Evolutionary conservation across 2,797 vertebrate species (phyloP).

Genomic region (Coreius guichenoti): DNA sequence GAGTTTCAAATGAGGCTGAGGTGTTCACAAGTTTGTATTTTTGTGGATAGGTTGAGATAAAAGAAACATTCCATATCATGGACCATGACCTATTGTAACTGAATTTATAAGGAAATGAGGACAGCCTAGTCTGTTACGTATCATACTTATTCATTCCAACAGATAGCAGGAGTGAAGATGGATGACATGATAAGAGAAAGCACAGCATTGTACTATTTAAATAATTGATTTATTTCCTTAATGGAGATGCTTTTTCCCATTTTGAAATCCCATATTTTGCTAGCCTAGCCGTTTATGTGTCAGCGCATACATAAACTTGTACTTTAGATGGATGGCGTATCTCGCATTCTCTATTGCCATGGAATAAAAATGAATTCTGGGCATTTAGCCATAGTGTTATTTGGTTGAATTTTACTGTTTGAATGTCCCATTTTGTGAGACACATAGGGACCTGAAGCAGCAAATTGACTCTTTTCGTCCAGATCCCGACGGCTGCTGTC

Average conservation of each 20-base stretch:
- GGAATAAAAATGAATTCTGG: slow-evolving; percentile 66
- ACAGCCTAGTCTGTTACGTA: slow-evolving; percentile 2
- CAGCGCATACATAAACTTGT: slow-evolving; percentile 3
- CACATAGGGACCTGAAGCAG: slow-evolving; percentile 64
- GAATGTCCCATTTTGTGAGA: slow-evolving; percentile 63
- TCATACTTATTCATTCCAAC: neutral
- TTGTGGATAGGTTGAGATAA: neutral
- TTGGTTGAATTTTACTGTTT: slow-evolving; percentile 63
- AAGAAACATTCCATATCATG: neutral
- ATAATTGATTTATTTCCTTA: slow-evolving; percentile 24
- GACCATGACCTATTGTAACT: neutral
- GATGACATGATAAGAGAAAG: slow-evolving; percentile 24
- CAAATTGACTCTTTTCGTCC: slow-evolving; percentile 60
- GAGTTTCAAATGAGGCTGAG: neutral
- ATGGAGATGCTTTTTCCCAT: slow-evolving; percentile 13
- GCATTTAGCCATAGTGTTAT: slow-evolving; percentile 41
- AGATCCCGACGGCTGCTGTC: slow-evolving; percentile 14
- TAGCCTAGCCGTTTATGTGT: slow-evolving; percentile 18
- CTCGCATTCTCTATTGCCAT: neutral
- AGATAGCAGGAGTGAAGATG: slow-evolving; percentile 4
- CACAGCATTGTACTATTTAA: neutral
- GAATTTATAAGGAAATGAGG: neutral
- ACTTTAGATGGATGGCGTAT: neutral
- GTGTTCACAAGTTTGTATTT: neutral
- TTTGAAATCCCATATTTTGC: slow-evolving; percentile 17